Percentiles rank a stretch among this genome's conserved stretches.
These are phyloP conservation scores for Puntigrus tetrazona DNA, from an alignment of 2,113 vertebrate species.

Conservation along the genomic window DNA sequence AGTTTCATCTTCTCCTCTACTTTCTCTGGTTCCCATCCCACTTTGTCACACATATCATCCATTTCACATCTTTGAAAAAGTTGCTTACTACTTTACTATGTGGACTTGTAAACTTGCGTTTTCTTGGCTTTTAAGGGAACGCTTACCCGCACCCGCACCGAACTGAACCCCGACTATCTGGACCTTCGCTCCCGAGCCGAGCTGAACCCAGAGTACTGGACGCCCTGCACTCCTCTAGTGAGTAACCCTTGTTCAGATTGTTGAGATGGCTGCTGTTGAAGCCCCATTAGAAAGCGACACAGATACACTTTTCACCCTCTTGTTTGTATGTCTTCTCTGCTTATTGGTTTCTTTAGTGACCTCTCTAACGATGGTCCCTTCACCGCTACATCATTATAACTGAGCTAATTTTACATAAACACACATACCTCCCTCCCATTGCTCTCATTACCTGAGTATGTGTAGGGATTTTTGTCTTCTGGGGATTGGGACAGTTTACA, in stretches of 20 bases:
- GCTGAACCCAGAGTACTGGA: constrained; percentile 83
- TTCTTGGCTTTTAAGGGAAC: constrained; percentile 75
- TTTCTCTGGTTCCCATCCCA: background rate
- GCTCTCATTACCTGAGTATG: constrained; percentile 29
- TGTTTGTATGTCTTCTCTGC: constrained; percentile 31
- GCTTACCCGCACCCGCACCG: constrained; percentile 79
- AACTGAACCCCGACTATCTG: constrained; percentile 84
- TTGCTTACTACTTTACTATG: background rate
- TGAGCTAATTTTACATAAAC: constrained; percentile 31
- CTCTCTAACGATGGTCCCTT: constrained; percentile 23
- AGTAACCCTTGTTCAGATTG: constrained; percentile 62
- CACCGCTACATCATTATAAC: constrained; percentile 21
- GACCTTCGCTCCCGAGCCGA: constrained; percentile 80
- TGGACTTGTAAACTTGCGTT: constrained; percentile 47
- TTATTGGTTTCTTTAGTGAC: constrained; percentile 25
- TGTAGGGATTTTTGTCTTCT: constrained; percentile 21
- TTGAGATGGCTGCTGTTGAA: background rate
- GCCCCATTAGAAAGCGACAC: background rate
- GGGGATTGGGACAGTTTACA: background rate
- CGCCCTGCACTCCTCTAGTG: constrained; percentile 83
- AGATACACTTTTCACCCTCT: background rate
- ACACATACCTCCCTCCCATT: constrained; percentile 23
- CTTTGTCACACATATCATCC: background rate
- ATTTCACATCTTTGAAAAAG: background rate
- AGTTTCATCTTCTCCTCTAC: background rate